phyloP scores from a whole-genome alignment of 1,140 invertebrate species.

The Berghia stephanieae region DNA sequence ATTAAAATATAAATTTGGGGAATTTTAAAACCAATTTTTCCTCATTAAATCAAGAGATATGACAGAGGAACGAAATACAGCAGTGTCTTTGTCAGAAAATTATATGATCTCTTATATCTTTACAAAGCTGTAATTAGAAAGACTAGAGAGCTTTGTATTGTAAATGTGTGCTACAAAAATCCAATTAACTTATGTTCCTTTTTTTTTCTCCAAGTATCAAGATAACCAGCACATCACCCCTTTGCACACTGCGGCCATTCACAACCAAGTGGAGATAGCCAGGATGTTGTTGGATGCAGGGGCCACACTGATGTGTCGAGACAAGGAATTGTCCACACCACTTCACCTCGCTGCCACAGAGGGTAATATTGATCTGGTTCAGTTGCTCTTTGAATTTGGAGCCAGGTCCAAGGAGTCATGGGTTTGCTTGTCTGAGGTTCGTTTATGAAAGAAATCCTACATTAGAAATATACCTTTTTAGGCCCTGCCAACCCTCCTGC shows the following conservation, averaged over 20 bases:
- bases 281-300: conserved; percentile 77
- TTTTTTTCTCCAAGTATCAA: conserved; percentile 50
- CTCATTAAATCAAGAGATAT: no score
- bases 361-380: conserved; percentile 62
- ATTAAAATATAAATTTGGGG: no score
- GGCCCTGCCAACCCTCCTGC: not conserved
- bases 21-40: no score
- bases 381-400: conserved; percentile 60
- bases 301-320: conserved; percentile 71
- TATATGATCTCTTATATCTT: no score
- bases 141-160: no score
- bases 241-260: conserved; percentile 82
- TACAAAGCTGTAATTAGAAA: no score
- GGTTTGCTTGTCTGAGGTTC: conserved; percentile 56
- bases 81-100: no score
- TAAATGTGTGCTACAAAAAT: no score
- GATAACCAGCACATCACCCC: conserved; percentile 73
- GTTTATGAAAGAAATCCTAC: not conserved
- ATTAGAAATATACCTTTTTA: not conserved
- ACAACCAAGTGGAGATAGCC: conserved; percentile 79
- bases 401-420: conserved; percentile 48
- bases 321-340: conserved; percentile 66
- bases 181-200: conserved; percentile 24
- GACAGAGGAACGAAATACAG: no score
- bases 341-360: conserved; percentile 66